These are phyloP conservation scores for Aspidiotus rigidus DNA, from an alignment of 2,888 invertebrate species.

Conservation along the genomic window DNA sequence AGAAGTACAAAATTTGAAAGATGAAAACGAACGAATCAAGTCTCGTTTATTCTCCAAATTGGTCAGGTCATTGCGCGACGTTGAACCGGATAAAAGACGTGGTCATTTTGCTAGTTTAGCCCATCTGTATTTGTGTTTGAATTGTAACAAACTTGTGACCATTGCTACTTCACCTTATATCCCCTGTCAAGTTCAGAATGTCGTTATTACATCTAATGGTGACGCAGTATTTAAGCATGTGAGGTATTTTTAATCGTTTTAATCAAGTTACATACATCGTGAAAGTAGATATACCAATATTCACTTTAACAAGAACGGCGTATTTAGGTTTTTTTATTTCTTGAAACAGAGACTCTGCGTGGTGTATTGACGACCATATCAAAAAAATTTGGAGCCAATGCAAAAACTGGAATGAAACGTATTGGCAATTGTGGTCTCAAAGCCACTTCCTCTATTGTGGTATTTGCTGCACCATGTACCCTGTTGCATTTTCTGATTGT, in stretches of 20 bases:
- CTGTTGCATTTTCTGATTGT: constrained; percentile 53
- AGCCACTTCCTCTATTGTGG: constrained; percentile 78
- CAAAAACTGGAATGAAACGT: constrained; percentile 81
- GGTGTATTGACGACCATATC: constrained; percentile 75
- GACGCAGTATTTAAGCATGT: constrained; percentile 27
- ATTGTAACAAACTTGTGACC: constrained; percentile 28
- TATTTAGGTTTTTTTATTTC: no score
- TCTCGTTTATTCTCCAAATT: constrained; percentile 75
- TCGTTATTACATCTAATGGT: constrained; percentile 27
- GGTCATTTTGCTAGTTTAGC: constrained; percentile 76
- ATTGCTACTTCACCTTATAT: constrained; percentile 17
- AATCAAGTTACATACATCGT: not conserved
- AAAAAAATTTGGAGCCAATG: constrained; percentile 64
- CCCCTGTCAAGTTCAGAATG: constrained; percentile 31
- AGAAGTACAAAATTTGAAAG: constrained; percentile 73
- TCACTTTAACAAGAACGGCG: not conserved
- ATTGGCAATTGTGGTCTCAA: constrained; percentile 89
- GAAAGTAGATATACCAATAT: not conserved
- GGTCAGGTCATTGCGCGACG: constrained; percentile 65
- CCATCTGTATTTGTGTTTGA: constrained; percentile 48
- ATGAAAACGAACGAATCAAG: constrained; percentile 81
- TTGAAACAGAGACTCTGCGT: constrained; percentile 55
- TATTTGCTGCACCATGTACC: constrained; percentile 66
- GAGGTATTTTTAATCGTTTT: constrained; percentile 5
- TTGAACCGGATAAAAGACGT: constrained; percentile 62